Base-by-base conservation (phyloP, 2,797 vertebrate genomes). In the Ctenosaura bakeri region DNA sequence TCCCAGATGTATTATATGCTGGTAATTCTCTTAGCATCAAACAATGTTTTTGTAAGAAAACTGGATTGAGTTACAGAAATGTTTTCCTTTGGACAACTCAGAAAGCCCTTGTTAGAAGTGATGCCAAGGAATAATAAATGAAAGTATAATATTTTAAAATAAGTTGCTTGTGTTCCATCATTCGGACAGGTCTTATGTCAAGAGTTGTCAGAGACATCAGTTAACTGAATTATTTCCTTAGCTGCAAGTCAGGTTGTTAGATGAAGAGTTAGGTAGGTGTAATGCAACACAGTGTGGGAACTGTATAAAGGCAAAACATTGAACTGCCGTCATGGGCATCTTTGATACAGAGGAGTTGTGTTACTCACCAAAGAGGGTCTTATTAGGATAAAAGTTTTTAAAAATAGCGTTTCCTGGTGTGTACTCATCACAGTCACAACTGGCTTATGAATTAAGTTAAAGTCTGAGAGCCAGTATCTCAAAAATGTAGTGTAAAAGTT, bases 21-120 rank as follows among this genome's bases (percentile, higher is more conserved):
- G 94, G 88, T 95, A 95, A 90, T 92, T 88, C 86, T 73, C 78
- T 83, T 92, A 80, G 91, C 82, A 92, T 95, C 90, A 89, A 85
- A 54, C 87, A 0, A 64, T 92, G 85, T 91, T 96, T 95, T 96
- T 94, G 89, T 90, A 95, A 90, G 87, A 80, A 93, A 90, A 91
- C 66, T 9, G 46, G 92, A 92, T 97, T 64, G 26, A 84, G 2
- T 96, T 96, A 94, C 90, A 93, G 92, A 85, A 94, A 85, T 0
- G 0, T 78, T 93, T 86, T 87, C 87, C 83, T 94, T 94, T 95
- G 90, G 95, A 91, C 69, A 91, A 91, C 66, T 86, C 82, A 91
- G 81, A 10, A 88, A 93, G 85, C 83, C 77, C 90, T 83, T 92
- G 88, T 94, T 93, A 92, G 90, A 89, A 86, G 82, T 87, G 86